Conservation (phyloP, 2,113 vertebrate genomes). For the Odocoileus hemionus region DNA sequence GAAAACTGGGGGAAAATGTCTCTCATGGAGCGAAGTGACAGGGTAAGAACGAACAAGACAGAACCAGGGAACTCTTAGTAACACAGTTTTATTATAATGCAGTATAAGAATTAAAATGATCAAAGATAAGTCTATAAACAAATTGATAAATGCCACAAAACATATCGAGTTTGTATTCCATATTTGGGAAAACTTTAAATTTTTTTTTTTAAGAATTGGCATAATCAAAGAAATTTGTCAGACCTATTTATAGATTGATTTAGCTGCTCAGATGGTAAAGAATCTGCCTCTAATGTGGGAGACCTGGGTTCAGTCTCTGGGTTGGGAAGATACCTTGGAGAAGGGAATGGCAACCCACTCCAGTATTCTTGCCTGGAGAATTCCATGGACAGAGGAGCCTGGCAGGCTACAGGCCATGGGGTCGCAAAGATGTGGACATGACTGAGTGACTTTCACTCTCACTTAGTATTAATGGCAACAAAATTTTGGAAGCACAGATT, state of each 20-base stretch:
- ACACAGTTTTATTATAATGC: neutral
- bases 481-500: neutral
- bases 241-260: neutral
- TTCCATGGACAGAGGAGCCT: neutral
- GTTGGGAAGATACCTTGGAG: neutral
- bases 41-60: neutral
- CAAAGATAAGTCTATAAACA: neutral
- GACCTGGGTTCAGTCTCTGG: neutral
- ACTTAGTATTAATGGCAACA: neutral
- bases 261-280: neutral
- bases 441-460: neutral
- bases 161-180: neutral
- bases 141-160: neutral
- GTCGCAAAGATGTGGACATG: fast-evolving
- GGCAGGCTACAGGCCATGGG: neutral
- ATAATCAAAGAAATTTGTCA: neutral
- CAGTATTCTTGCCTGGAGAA: neutral
- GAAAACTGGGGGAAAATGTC: neutral
- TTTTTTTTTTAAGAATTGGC: neutral
- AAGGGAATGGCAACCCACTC: neutral
- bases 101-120: neutral
- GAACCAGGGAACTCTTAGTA: neutral
- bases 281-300: neutral
- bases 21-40: neutral
- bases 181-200: neutral